Conservation (phyloP, 1,140 invertebrate genomes). For the Macrocentrus cingulum region DNA sequence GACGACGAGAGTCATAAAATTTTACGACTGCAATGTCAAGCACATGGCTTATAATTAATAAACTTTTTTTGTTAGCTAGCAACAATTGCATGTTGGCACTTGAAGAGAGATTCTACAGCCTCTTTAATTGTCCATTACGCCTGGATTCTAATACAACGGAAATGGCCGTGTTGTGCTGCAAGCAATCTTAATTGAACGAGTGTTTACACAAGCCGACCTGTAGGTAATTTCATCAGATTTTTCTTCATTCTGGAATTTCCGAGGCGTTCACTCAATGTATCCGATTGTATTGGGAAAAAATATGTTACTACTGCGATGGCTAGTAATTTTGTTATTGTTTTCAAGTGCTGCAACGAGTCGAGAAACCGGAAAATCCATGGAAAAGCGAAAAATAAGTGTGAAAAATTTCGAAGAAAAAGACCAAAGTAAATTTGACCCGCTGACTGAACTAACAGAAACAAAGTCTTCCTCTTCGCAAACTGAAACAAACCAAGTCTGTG, state of each 20-base stretch:
- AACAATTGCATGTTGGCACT: background rate
- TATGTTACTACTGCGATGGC: background rate
- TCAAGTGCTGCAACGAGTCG: background rate
- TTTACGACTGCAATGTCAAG: background rate
- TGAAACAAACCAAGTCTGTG: slow-evolving; percentile 7
- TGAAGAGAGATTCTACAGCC: slow-evolving; percentile 8
- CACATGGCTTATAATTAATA: background rate
- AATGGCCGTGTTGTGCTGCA: too few relatives aligned
- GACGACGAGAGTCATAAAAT: background rate
- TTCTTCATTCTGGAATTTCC: too few relatives aligned
- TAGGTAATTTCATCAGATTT: too few relatives aligned
- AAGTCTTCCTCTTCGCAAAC: background rate
- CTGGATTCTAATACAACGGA: background rate
- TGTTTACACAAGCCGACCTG: too few relatives aligned
- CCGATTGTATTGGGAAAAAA: background rate
- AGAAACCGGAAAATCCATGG: background rate
- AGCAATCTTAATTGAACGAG: too few relatives aligned
- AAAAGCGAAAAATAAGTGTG: background rate
- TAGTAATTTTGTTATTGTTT: slow-evolving; percentile 5
- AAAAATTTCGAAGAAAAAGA: background rate
- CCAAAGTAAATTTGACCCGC: too few relatives aligned
- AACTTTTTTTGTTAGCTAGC: background rate
- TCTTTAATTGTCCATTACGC: slow-evolving; percentile 21
- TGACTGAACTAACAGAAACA: background rate
- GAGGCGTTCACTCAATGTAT: too few relatives aligned